phyloP scores from a whole-genome alignment of 2,113 vertebrate species.

The Catharus fuscescens region DNA sequence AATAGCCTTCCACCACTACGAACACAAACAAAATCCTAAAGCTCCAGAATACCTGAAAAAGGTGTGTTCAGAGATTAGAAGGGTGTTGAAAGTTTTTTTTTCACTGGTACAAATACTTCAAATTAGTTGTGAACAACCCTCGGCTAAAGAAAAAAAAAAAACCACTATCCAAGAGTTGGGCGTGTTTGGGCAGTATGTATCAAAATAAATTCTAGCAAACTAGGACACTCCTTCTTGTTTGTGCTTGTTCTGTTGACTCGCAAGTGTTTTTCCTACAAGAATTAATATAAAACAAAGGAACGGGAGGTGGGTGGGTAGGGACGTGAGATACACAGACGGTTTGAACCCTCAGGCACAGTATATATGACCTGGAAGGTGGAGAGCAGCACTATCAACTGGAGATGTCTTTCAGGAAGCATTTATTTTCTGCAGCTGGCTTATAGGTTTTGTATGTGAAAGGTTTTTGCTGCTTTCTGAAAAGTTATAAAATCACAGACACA shows the following conservation, averaged over 20 bases:
- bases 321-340: background rate
- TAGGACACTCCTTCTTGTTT: background rate
- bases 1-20: background rate
- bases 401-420: background rate
- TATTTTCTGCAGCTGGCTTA: background rate
- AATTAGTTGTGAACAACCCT: background rate
- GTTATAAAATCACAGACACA: background rate
- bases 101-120: background rate
- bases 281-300: background rate
- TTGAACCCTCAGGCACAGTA: background rate
- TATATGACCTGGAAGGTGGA: background rate
- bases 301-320: background rate
- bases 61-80: background rate
- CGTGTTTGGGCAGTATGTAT: background rate
- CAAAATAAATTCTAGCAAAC: background rate
- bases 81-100: background rate
- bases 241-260: background rate
- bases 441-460: background rate
- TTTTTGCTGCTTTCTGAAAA: background rate
- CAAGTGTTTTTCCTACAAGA: background rate
- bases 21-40: background rate
- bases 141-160: background rate
- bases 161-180: background rate
- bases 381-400: background rate
- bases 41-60: background rate